Evolutionary conservation across 1,140 invertebrate genomes (phyloP).

Genomic region (Eufriesea mexicana): DNA sequence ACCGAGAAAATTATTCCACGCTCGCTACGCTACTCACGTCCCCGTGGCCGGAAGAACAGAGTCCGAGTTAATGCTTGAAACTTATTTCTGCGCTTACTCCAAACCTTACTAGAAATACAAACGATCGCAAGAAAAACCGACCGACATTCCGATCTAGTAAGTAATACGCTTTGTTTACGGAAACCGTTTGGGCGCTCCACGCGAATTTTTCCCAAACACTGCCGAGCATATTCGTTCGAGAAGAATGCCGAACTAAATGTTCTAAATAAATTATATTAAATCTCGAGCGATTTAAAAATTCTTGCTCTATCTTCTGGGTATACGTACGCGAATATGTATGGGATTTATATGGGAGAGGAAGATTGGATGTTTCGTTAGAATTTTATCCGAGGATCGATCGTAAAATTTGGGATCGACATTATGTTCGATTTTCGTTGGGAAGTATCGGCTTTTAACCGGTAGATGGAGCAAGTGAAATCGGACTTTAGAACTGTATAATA

Average conservation of each 20-base stretch:
- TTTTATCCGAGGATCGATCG: background rate
- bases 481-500: background rate
- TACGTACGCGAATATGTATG: too few species aligned
- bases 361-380: background rate
- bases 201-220: background rate
- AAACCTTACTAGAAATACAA: conserved; percentile 44
- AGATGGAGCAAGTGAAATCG: background rate
- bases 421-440: background rate
- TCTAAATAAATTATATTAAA: background rate
- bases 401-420: background rate
- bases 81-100: conserved; percentile 36
- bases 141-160: conserved; percentile 25
- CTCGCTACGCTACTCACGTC: conserved; percentile 50
- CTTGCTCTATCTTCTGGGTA: too few species aligned
- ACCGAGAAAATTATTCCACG: conserved; percentile 47
- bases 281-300: too few species aligned
- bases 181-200: background rate
- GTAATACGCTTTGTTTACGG: conserved; percentile 19
- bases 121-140: conserved; percentile 35
- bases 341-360: background rate
- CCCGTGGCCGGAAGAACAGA: conserved; percentile 57
- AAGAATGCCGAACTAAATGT: background rate
- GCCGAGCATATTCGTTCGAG: background rate
- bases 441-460: background rate
- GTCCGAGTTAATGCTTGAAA: conserved; percentile 47